Conservation (phyloP, 2,797 vertebrate genomes). For the Spondyliosoma cantharus region DNA sequence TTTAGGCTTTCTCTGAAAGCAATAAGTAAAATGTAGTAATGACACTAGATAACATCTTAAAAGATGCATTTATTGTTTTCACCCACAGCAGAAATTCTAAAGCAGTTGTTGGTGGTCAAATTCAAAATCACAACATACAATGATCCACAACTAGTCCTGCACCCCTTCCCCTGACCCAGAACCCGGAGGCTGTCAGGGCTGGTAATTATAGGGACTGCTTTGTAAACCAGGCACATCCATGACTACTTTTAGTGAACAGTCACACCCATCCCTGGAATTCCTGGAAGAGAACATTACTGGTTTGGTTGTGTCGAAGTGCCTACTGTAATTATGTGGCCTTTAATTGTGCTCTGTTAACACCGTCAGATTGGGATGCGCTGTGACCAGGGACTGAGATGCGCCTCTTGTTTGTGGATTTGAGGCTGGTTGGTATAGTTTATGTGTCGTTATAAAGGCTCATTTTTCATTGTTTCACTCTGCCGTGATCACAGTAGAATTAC, state of each 20-base stretch:
- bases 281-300: conserved; percentile 82
- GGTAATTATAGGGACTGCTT: conserved; percentile 81
- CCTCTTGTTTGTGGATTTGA: conserved; percentile 56
- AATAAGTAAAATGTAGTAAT: neutral
- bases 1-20: neutral
- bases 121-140: conserved; percentile 20
- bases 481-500: conserved; percentile 8
- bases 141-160: conserved; percentile 40
- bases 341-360: conserved; percentile 82
- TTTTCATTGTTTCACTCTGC: conserved; percentile 29
- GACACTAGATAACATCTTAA: neutral
- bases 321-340: conserved; percentile 83
- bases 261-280: conserved; percentile 84
- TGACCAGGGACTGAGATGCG: conserved; percentile 55
- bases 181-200: conserved; percentile 65
- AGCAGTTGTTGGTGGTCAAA: conserved; percentile 13
- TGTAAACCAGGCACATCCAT: conserved; percentile 80
- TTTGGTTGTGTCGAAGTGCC: conserved; percentile 77
- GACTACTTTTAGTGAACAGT: conserved; percentile 82
- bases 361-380: conserved; percentile 72
- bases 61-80: conserved; percentile 18
- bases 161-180: conserved; percentile 67
- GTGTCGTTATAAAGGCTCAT: conserved; percentile 34
- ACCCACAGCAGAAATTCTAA: neutral
- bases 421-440: conserved; percentile 37